Evolutionary conservation across 2,113 vertebrate species (phyloP), one percentile per base, ranked within the genome.

Genomic region (Numenius arquata): DNA sequence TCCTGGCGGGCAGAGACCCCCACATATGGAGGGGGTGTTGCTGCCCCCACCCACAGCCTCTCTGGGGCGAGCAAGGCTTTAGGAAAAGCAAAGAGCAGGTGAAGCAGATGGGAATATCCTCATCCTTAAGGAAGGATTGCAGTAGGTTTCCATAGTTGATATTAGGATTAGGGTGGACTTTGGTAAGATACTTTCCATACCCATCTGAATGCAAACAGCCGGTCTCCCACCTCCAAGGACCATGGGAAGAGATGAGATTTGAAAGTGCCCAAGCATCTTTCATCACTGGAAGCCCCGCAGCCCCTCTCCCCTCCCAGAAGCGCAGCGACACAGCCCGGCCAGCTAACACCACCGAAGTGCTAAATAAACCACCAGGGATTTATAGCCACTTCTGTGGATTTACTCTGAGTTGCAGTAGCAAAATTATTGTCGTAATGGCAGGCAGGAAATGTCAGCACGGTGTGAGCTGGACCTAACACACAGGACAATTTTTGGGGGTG

Each of bases 161-260:
- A 10, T 32, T 19, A 55, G 30, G 27, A 8, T 15, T 12, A 23
- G 7, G 27, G 19, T 8, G 53, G 34, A 13, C 8, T 73, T 70
- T 20, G 47, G 15, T n/a, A 2, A 38, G 32, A 6, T 11, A 6
- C 40, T 32, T 70, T 21, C 75, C 32, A 20, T 8, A 3, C 14
- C 0, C 1, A 3, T 48, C n/a, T 34, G 45, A 43, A 34, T 5
- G 19, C 71, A 63, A 32, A 0, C 8, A 40, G 36, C 20, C 0
- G 0, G 21, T 32, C 67, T 75, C 18, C 40, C 45, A 16, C n/a
- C 61, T 53, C 65, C 55, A 25, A 19, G 36, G 48, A 30, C n/a
- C 43, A 7, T 0, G 4, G 58, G 26, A 32, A 55, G 68, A 32
- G 43, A 18, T 22, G 41, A 55, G 67, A 18, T 16, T 8, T 38